phyloP scores from a whole-genome alignment of 53 echinoderm and acorn worm genomes.

The Temnopleurus reevesii region DNA sequence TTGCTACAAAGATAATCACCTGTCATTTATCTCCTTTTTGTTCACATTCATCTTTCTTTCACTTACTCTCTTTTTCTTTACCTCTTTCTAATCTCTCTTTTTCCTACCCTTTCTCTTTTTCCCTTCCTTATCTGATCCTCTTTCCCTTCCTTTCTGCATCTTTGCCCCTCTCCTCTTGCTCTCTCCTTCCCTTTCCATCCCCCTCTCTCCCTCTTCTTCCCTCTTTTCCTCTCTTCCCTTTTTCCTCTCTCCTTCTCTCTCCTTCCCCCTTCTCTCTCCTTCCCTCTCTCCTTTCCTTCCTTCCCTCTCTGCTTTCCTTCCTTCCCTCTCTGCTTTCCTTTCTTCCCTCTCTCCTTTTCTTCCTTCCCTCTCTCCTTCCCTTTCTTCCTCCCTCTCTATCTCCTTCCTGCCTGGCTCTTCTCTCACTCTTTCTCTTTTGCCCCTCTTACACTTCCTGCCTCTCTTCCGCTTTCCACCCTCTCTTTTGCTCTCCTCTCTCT shows the following conservation, averaged over 20 bases:
- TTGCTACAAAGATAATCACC: conserved; percentile 16
- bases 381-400: neutral
- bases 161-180: no score
- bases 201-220: neutral
- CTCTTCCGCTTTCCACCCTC: neutral
- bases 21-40: neutral
- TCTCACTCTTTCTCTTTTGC: no score
- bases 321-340: neutral
- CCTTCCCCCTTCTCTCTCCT: conserved; percentile 42
- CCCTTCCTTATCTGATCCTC: neutral
- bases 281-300: conserved; percentile 60
- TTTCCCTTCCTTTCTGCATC: neutral
- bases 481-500: neutral
- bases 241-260: conserved; percentile 37
- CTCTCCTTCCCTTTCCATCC: neutral
- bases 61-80: conserved; percentile 57
- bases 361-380: neutral
- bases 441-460: neutral
- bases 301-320: neutral
- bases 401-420: neutral
- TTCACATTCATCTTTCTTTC: conserved; percentile 41
- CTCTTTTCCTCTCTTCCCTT: conserved; percentile 6
- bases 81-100: neutral
- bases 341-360: neutral
- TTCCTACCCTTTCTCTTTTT: neutral